A percentile compares a stretch with the other conserved stretches of the same genome.
phyloP scores from a whole-genome alignment of 2,888 invertebrate genomes.

The Zaprionus bogoriensis region DNA sequence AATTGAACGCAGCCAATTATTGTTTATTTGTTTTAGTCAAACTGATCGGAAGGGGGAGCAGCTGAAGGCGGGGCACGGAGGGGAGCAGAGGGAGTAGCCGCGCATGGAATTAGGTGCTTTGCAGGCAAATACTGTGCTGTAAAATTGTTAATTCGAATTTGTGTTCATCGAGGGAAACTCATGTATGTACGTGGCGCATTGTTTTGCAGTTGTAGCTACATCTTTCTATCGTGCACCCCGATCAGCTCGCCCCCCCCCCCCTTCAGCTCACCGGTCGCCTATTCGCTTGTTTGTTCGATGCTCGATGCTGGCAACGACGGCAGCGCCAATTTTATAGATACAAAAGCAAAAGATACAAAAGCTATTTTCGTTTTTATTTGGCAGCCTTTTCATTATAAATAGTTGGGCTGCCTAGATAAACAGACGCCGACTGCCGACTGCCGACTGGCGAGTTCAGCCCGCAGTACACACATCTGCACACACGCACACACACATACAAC shows the following conservation, averaged over 20 bases:
- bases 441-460: not conserved
- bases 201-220: constrained; percentile 37
- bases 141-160: constrained; percentile 48
- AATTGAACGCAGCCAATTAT: constrained; percentile 62
- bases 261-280: not conserved
- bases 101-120: constrained; percentile 46
- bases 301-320: not conserved
- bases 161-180: constrained; percentile 33
- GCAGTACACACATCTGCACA: not conserved
- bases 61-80: not conserved
- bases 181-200: constrained; percentile 40
- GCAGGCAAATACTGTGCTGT: constrained; percentile 40
- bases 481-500: not conserved
- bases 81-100: not conserved
- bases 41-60: constrained; percentile 13
- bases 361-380: constrained; percentile 73
- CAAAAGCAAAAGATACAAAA: constrained; percentile 28
- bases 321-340: constrained; percentile 53
- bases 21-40: constrained; percentile 62
- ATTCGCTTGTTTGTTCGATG: constrained; percentile 30
- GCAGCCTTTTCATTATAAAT: constrained; percentile 73
- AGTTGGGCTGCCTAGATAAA: constrained; percentile 70
- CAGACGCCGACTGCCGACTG: constrained; percentile 30
- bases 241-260: not conserved
- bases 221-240: constrained; percentile 28